Base-by-base conservation (phyloP, 2,113 vertebrate species). In the Dipodomys stephensi region DNA sequence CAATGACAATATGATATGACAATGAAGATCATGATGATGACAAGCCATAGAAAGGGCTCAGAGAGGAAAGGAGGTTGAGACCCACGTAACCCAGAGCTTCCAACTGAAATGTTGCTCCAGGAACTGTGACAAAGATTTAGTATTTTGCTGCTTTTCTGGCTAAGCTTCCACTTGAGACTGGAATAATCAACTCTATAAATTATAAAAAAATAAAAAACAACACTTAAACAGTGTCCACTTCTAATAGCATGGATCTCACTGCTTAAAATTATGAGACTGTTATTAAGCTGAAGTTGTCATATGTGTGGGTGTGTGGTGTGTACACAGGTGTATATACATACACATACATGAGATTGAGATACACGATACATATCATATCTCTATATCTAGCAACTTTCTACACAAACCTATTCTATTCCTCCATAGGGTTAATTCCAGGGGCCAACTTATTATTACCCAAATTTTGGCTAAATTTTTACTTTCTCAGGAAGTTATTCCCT, bases 41-140 rank as follows among this genome's bases (percentile, higher is more conserved):
- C 65, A 20, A 86, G 90, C 10, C 79, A 86, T 8, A 83, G 79
- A 13, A 90, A 97, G 67, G 90, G 77, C 44, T 9, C 23, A 44
- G 62, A n/a, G 81, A 80, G 76, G 30, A 27, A 83, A 13, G 82
- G 88, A 95, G 94, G 80, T 23, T 83, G 85, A 90, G 94, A 94
- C 53, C 68, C 46, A 93, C 73, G 71, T 92, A 97, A 92, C 53
- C 93, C 93, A 95, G 92, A 90, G 64, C 65, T 93, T 95, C 95
- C 90, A 96, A 39, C 32, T 74, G 83, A 93, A 94, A 86, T 18
- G 76, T 28, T 62, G 62, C 92, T 97, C 90, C 53, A 39, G 93
- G 73, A 76, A 79, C 87, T 35, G 62, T n/a, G 86, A 83, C 94
- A 91, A 71, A 74, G 90, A 83, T 87, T 95, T 88, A 94, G 88